These are phyloP conservation scores for Saccostrea glomerata DNA, from an alignment of 1,140 invertebrate species.

Conservation along the genomic window DNA sequence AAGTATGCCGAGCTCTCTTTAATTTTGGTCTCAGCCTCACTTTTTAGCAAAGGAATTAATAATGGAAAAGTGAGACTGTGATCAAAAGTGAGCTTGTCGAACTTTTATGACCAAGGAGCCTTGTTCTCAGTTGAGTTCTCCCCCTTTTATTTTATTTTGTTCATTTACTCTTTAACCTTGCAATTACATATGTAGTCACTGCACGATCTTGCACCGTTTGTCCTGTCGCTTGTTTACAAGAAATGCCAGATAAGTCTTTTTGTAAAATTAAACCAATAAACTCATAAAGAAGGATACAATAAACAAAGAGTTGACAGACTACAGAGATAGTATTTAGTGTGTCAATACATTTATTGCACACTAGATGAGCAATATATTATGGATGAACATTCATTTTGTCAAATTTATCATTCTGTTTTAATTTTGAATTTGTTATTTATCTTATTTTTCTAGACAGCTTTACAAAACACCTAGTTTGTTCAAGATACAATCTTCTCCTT, in stretches of 20 bases:
- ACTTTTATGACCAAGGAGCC: too few relatives aligned
- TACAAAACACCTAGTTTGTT: background rate
- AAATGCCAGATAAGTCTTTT: background rate
- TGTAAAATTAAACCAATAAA: background rate
- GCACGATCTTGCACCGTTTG: background rate
- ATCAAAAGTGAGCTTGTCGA: too few relatives aligned
- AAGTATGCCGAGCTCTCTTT: too few relatives aligned
- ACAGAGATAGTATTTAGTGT: background rate
- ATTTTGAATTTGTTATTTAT: background rate
- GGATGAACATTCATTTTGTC: background rate
- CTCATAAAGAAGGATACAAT: background rate
- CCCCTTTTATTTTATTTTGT: too few relatives aligned
- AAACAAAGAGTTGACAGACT: background rate
- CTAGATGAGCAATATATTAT: background rate
- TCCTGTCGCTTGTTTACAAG: background rate
- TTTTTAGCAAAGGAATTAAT: too few relatives aligned
- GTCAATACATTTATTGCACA: background rate
- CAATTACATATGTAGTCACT: background rate
- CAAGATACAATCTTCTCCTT: background rate
- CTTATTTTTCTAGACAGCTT: background rate
- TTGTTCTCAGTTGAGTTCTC: too few relatives aligned
- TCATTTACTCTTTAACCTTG: too few relatives aligned
- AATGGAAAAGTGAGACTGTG: too few relatives aligned
- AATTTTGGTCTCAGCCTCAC: too few relatives aligned
- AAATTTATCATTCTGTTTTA: background rate